A percentile compares a stretch with the other conserved stretches of the same genome.
Conservation (phyloP, 2,797 vertebrate species). For the Ceryle rudis region DNA sequence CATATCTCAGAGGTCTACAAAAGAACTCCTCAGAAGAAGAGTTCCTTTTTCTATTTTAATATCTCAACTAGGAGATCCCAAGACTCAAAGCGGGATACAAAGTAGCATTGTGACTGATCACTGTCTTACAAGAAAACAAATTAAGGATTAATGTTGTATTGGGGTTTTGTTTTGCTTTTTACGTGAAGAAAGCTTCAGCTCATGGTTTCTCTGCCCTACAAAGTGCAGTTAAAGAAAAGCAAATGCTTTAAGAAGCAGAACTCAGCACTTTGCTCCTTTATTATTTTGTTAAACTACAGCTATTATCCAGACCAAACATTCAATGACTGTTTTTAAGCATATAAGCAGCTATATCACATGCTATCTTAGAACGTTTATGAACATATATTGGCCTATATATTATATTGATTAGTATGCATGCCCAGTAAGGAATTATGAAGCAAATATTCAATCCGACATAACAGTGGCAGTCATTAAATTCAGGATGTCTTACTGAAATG, state of each 20-base stretch:
- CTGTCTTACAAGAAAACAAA: neutral
- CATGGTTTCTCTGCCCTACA: neutral
- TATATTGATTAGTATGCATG: neutral
- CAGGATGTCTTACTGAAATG: neutral
- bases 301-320: neutral
- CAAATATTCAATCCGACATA: neutral
- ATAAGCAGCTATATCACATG: neutral
- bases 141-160: neutral
- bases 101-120: neutral
- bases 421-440: neutral
- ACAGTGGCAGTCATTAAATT: neutral
- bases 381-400: neutral
- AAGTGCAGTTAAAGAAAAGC: neutral
- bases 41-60: neutral
- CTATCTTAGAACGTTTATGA: neutral
- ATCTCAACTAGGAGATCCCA: neutral
- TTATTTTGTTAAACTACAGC: neutral
- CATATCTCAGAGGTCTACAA: neutral
- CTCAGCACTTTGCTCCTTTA: neutral
- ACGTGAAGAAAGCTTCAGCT: neutral
- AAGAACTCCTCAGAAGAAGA: neutral
- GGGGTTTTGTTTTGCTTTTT: neutral
- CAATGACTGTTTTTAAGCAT: neutral
- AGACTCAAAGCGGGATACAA: neutral
- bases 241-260: neutral